Base-by-base conservation (phyloP, 1,140 invertebrate genomes). In the Orius insidiosus region DNA sequence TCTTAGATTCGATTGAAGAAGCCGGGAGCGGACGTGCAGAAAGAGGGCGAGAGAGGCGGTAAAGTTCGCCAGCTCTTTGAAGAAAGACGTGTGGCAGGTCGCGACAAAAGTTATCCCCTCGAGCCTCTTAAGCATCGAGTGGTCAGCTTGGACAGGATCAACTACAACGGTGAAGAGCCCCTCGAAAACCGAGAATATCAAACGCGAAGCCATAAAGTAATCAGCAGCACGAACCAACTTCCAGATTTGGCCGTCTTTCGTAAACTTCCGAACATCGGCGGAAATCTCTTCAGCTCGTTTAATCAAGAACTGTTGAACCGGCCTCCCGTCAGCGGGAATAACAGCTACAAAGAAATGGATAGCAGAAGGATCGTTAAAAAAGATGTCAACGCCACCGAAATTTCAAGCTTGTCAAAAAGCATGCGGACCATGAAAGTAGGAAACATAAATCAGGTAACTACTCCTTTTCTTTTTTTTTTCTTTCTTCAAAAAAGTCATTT, bases 31-130 rank as follows among this genome's bases (percentile, higher is more conserved):
- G 41, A 43, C 5, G n/a, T 43, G 8, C 19, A 43, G 24, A 43
- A 16, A 32, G 41, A 43, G 10, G n/a, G 6, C 5, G 41, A 43
- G 11, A 43, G 16, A 30, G 47, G 31, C 36, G 48, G 54, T 10
- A 51, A 54, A 45, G 55, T 56, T 4, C 42, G 55, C 7, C 53
- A 53, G 31, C 32, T 56, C 11, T 56, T 56, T 32, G 47, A 53
- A 31, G 52, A 53, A 42, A 30, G 55, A 18, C 33, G 50, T 6
- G 41, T 32, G 19, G 42, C 47, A 8, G 59, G 59, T 2, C 55
- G 58, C 45, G 60, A 63, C 46, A 56, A 56, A 43, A 56, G 56
- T 35, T 54, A 60, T 47, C 60, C 61, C 0, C 41, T 63, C 30
- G 54, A 62, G 34, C 61, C 60, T 10, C 31, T 62, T 3, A 55